Conservation (phyloP, 2,113 vertebrate species). For the Lagopus muta region DNA sequence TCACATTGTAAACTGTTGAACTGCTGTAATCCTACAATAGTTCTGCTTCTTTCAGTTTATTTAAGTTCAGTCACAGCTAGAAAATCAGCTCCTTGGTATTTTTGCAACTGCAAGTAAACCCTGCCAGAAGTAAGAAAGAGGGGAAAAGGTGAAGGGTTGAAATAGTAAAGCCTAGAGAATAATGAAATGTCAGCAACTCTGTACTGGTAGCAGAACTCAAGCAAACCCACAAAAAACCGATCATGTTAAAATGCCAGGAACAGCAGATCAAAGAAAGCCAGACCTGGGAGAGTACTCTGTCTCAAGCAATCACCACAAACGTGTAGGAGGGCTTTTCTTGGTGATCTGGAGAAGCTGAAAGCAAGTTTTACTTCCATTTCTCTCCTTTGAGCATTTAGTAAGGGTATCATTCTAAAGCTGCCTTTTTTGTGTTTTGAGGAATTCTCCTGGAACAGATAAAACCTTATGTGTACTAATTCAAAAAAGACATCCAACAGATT, state of each 20-base stretch:
- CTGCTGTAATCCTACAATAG: slow-evolving; percentile 48
- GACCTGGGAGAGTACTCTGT: background rate
- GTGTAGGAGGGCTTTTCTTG: background rate
- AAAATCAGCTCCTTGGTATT: slow-evolving; percentile 1
- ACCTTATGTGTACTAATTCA: background rate
- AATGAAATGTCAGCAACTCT: slow-evolving; percentile 47
- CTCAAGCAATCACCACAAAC: background rate
- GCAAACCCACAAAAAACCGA: background rate
- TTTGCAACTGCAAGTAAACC: slow-evolving; percentile 49
- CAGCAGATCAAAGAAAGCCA: background rate
- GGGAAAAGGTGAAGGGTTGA: slow-evolving; percentile 55
- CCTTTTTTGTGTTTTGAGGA: background rate
- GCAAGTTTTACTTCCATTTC: background rate
- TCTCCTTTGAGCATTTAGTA: background rate
- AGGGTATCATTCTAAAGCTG: background rate
- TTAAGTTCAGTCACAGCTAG: slow-evolving; percentile 54
- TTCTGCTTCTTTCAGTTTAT: slow-evolving; percentile 54
- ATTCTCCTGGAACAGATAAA: slow-evolving; percentile 9
- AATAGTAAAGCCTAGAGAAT: slow-evolving; percentile 40
- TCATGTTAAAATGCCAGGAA: background rate
- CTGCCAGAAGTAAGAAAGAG: slow-evolving; percentile 37
- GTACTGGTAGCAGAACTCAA: background rate
- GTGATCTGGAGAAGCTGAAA: slow-evolving; percentile 1
- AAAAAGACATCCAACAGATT: background rate
- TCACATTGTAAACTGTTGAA: slow-evolving; percentile 62